Evolutionary conservation across 2,888 invertebrate species (phyloP), one percentile per base, ranked within the genome.

Genomic region (Drosophila seclusa): DNA sequence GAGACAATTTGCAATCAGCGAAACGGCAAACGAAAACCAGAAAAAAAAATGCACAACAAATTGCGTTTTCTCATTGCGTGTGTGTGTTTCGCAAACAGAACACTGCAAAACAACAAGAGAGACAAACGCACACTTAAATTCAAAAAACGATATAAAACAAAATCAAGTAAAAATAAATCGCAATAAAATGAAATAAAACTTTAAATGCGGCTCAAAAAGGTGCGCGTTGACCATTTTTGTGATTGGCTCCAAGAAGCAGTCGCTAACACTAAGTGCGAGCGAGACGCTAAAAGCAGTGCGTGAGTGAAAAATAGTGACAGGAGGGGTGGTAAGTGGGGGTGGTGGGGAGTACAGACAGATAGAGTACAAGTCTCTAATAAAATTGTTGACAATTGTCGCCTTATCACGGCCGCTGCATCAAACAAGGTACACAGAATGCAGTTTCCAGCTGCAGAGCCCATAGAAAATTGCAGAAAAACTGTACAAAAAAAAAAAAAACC

Each of bases 371-470:
- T 52, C 61, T 82, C 73, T 86, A 86, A 90, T 90, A 88, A 86
- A 86, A 90, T 89, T 89, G 85, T 85, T 89, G 85, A 85, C 85
- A 85, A 85, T 89, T 89, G 86, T 88, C 86, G 85, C 89, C 86
- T 85, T 85, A 85, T 90, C 90, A 83, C 68, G 88, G 88, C 66
- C 89, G 80, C 60, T 27, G 54, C 76, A 84, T 89, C 89, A 79
- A 87, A 88, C 82, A 88, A 83, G 89, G 88, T 74, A 50, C 69
- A 67, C 52, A 83, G 88, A 83, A 85, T 87, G 88, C 88, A 59
- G 82, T 82, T 67, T 24, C 38, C 36, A 48, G 81, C 57, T 63
- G 69, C 66, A 58, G 58, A 58, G 53, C 45, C 76, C 64, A 77
- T 73, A 80, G 62, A 73, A 78, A 78, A 80, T 53, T 54, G 61